Evolutionary conservation across 2,113 vertebrate species (phyloP).

Genomic region (Cebidichthys violaceus): DNA sequence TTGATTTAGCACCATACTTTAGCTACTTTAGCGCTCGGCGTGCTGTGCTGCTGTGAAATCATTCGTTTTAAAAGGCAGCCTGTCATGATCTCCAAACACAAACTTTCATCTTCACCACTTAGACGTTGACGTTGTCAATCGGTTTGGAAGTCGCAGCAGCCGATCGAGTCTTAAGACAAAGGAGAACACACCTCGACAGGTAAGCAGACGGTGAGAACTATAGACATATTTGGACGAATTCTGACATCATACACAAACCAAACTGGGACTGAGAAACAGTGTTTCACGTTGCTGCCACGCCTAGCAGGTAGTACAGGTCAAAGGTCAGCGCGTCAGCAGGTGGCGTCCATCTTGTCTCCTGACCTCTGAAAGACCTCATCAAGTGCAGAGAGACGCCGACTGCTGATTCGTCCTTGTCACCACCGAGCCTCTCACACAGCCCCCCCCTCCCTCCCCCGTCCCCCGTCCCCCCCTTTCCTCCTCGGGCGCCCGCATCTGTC

Average conservation of each 20-base stretch:
- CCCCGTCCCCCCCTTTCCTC: neutral
- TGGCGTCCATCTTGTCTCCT: neutral
- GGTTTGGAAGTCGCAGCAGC: neutral
- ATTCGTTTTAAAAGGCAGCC: too few relatives aligned
- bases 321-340: conserved; percentile 23
- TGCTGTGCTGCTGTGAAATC: too few relatives aligned
- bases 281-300: neutral
- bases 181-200: neutral
- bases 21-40: too few relatives aligned
- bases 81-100: too few relatives aligned
- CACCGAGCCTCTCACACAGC: conserved; percentile 6
- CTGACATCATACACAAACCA: neutral
- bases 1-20: too few relatives aligned
- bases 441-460: neutral
- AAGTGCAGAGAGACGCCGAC: neutral
- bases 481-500: conserved; percentile 15
- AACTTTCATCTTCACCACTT: too few relatives aligned
- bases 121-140: too few relatives aligned
- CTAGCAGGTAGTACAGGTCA: neutral
- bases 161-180: neutral
- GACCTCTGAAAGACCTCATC: conserved; percentile 19
- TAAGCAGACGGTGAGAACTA: neutral
- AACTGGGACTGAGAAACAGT: neutral
- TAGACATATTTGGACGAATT: neutral
- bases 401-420: conserved; percentile 14